These are phyloP conservation scores for Zingel zingel DNA, from an alignment of 2,113 vertebrate genomes.

Conservation along the genomic window DNA sequence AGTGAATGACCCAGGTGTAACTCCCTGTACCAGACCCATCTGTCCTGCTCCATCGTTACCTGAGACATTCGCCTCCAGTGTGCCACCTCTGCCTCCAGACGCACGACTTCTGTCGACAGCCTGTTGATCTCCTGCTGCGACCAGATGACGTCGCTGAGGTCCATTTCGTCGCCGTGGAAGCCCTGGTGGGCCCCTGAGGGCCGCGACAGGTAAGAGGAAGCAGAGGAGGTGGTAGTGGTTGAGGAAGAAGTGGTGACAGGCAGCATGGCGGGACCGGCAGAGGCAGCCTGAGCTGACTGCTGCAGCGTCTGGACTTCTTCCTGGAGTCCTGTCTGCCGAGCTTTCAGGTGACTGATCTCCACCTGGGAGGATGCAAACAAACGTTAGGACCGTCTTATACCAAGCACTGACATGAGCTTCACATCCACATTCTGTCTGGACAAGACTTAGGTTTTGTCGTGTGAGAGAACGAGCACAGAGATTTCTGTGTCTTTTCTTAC, in stretches of 20 bases:
- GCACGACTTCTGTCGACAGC: conserved; percentile 90
- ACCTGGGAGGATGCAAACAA: conserved; percentile 83
- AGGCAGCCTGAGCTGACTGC: conserved; percentile 80
- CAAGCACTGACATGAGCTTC: not conserved
- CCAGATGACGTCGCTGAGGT: conserved; percentile 94
- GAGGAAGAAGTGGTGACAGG: conserved; percentile 77
- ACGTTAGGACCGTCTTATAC: not conserved
- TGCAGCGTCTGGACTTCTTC: conserved; percentile 93
- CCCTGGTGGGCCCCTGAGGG: conserved; percentile 79
- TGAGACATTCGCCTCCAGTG: conserved; percentile 94
- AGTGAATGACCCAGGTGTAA: not conserved
- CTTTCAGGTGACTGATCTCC: conserved; percentile 96
- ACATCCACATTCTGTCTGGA: not conserved
- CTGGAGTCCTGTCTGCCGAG: conserved; percentile 91
- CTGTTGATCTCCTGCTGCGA: conserved; percentile 98
- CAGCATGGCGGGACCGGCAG: conserved; percentile 68
- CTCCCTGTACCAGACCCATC: not conserved
- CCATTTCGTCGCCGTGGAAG: conserved; percentile 93
- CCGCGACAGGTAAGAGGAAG: conserved; percentile 80
- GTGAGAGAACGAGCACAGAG: too few relatives aligned
- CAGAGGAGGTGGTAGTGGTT: conserved; percentile 67
- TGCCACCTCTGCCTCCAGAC: conserved; percentile 90
- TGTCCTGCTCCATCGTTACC: conserved; percentile 74
- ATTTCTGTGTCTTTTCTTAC: too few relatives aligned
- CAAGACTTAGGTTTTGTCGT: not conserved